These are phyloP conservation scores for Peromyscus attwateri DNA, from an alignment of 2,797 vertebrate species.

Conservation along the genomic window DNA sequence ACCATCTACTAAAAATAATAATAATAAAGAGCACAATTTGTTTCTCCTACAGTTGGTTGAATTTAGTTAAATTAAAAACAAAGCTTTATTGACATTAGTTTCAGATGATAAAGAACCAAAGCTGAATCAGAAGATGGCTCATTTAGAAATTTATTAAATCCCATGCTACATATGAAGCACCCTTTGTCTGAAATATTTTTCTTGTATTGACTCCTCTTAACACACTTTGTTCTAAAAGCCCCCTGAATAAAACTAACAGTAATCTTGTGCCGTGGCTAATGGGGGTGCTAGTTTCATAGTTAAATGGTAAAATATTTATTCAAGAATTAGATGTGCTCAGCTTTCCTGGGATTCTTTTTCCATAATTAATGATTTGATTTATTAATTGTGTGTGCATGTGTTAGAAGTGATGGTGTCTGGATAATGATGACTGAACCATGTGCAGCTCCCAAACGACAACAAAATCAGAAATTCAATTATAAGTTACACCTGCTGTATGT, in stretches of 20 bases:
- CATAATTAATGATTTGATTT: slow-evolving; percentile 84
- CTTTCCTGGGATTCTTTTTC: slow-evolving; percentile 74
- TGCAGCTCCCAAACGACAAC: slow-evolving; percentile 65
- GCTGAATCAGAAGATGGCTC: slow-evolving; percentile 47
- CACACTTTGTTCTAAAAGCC: not conserved
- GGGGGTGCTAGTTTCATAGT: slow-evolving; percentile 37
- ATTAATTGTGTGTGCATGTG: slow-evolving; percentile 63
- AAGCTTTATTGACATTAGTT: slow-evolving; percentile 71
- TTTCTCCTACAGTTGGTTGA: slow-evolving; percentile 47
- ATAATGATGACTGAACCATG: slow-evolving; percentile 79
- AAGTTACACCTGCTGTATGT: slow-evolving; percentile 78
- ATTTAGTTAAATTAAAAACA: slow-evolving; percentile 71
- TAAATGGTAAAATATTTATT: slow-evolving; percentile 75
- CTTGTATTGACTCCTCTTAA: slow-evolving; percentile 28
- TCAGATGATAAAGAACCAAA: slow-evolving; percentile 71
- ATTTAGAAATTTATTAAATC: slow-evolving; percentile 71
- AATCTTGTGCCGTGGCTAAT: slow-evolving; percentile 46
- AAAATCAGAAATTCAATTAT: slow-evolving; percentile 80
- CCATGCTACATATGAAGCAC: not conserved
- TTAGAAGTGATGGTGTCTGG: slow-evolving; percentile 59
- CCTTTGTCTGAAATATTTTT: slow-evolving; percentile 35
- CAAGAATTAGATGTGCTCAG: slow-evolving; percentile 69
- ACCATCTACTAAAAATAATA: slow-evolving; percentile 59
- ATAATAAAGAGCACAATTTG: slow-evolving; percentile 50
- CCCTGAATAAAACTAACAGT: slow-evolving; percentile 5